A percentile compares a stretch with the other conserved stretches of the same genome.
These are phyloP conservation scores for Furcula furcula DNA, from an alignment of 2,888 invertebrate genomes.

Conservation along the genomic window DNA sequence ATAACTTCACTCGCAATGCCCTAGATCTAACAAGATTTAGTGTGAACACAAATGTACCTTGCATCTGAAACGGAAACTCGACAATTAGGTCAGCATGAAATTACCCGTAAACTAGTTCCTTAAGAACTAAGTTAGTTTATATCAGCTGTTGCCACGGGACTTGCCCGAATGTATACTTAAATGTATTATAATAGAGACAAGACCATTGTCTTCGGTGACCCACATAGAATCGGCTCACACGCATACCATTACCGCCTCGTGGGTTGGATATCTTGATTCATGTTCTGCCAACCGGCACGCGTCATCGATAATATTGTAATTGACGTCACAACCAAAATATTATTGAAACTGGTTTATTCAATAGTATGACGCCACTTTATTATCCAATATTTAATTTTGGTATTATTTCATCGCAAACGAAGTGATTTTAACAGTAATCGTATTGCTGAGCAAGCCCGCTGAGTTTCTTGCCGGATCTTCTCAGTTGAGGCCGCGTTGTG, in stretches of 20 bases:
- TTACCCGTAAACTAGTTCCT: slow-evolving; percentile 10
- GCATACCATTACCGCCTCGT: slow-evolving; percentile 23
- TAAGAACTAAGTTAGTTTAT: slow-evolving; percentile 9
- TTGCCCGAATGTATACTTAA: slow-evolving; percentile 33
- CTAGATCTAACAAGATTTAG: neutral
- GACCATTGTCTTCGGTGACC: slow-evolving; percentile 51
- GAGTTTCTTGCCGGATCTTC: too few relatives aligned
- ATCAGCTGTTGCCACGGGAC: slow-evolving; percentile 17
- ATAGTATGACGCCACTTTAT: slow-evolving; percentile 18
- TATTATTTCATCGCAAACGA: too few relatives aligned
- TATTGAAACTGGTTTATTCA: slow-evolving; percentile 5
- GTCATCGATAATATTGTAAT: slow-evolving; percentile 35
- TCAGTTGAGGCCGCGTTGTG: too few relatives aligned
- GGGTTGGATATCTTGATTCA: slow-evolving; percentile 31
- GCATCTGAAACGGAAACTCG: slow-evolving; percentile 8
- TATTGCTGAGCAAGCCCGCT: too few relatives aligned
- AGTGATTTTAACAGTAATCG: too few relatives aligned
- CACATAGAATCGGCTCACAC: slow-evolving; percentile 35
- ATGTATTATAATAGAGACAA: too few relatives aligned
- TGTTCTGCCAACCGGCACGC: slow-evolving; percentile 27
- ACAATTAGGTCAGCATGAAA: slow-evolving; percentile 17
- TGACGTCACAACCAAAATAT: slow-evolving; percentile 28
- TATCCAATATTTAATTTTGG: too few relatives aligned
- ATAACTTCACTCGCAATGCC: neutral
- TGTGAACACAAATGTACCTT: slow-evolving; percentile 1